Evolutionary conservation across 2,888 invertebrate species (phyloP).

Genomic region (Pelosia muscerda): DNA sequence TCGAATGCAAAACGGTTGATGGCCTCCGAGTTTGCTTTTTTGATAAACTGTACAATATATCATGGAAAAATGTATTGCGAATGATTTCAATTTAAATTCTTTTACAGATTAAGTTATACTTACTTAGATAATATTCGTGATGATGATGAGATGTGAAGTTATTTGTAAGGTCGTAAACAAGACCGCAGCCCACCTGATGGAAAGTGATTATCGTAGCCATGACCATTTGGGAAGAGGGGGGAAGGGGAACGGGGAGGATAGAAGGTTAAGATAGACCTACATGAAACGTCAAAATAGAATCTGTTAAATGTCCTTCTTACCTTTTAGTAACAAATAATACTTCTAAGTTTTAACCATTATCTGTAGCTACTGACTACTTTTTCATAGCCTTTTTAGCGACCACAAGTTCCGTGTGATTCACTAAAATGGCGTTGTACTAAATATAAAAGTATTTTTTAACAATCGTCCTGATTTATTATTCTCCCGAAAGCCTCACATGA

Average conservation of each 20-base stretch:
- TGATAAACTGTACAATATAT: constrained; percentile 21
- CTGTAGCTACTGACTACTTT: background rate
- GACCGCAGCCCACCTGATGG: no score
- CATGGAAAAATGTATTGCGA: background rate
- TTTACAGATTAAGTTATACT: background rate
- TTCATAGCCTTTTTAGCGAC: constrained; percentile 11
- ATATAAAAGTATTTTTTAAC: constrained; percentile 34
- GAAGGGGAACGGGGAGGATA: no score
- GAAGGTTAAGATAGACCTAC: no score
- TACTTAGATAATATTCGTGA: background rate
- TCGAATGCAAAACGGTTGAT: constrained; percentile 44
- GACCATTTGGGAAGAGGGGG: no score
- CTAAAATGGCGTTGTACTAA: constrained; percentile 19
- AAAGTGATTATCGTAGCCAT: no score
- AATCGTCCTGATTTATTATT: constrained; percentile 54
- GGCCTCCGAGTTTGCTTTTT: constrained; percentile 30
- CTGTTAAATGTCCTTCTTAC: background rate
- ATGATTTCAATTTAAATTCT: constrained; percentile 8
- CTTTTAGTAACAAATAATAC: background rate
- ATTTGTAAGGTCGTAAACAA: no score
- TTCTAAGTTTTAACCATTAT: background rate
- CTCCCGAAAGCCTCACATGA: constrained; percentile 69
- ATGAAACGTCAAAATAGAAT: background rate
- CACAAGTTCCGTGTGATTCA: constrained; percentile 42
- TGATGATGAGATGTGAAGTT: background rate